These are phyloP conservation scores for Odontomachus brunneus DNA, from an alignment of 1,140 invertebrate species.

Conservation along the genomic window DNA sequence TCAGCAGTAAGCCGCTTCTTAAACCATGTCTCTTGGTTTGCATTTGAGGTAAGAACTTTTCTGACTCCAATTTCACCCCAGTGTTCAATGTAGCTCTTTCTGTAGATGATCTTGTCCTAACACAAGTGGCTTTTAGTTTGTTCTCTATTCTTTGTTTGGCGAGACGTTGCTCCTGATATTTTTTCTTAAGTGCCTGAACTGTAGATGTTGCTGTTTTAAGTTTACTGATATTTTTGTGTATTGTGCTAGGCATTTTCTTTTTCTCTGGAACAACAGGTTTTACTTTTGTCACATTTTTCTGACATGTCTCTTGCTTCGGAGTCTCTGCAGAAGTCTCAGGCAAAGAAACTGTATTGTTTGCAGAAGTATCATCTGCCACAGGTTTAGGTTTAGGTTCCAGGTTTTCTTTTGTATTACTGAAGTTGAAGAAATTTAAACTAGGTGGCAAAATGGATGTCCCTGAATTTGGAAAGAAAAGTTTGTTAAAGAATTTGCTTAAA, in stretches of 20 bases:
- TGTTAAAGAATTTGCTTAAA: constrained; percentile 34
- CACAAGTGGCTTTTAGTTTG: constrained; percentile 79
- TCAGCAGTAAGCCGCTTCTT: constrained; percentile 77
- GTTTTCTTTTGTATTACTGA: constrained; percentile 82
- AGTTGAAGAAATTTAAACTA: constrained; percentile 91
- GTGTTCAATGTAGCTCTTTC: constrained; percentile 74
- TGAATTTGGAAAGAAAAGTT: constrained; percentile 74
- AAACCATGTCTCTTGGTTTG: constrained; percentile 80
- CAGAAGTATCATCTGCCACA: constrained; percentile 32
- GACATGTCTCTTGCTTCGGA: constrained; percentile 60
- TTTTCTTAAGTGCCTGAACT: constrained; percentile 87
- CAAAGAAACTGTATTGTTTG: constrained; percentile 60
- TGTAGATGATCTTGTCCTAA: constrained; percentile 81
- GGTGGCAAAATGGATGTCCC: constrained; percentile 91
- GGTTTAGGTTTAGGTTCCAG: constrained; percentile 67
- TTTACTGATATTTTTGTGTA: constrained; percentile 76
- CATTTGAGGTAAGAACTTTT: constrained; percentile 75
- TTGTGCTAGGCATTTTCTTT: constrained; percentile 67
- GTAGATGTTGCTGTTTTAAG: constrained; percentile 83
- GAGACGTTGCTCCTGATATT: constrained; percentile 89
- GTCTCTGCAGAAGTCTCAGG: constrained; percentile 66
- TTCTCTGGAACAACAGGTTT: constrained; percentile 72
- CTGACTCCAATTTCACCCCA: constrained; percentile 70
- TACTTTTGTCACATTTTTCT: constrained; percentile 71
- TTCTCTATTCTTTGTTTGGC: constrained; percentile 85